These are phyloP conservation scores for Apamea monoglypha DNA, from an alignment of 2,888 invertebrate species.

Conservation along the genomic window DNA sequence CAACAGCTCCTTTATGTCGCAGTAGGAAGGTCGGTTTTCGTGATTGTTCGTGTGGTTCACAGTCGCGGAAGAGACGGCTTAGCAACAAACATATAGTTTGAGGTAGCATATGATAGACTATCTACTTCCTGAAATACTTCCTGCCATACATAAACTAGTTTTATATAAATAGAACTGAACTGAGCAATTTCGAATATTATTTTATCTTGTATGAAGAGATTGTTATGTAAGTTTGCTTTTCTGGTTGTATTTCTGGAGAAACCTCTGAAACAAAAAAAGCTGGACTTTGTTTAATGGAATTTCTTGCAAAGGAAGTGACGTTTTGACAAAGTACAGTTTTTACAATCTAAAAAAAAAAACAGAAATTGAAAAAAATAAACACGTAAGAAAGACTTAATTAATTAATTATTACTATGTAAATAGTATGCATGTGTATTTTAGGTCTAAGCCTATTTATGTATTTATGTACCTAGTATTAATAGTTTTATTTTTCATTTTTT, in stretches of 20 bases:
- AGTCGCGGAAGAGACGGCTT: conserved; percentile 36
- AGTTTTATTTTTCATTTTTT: no score
- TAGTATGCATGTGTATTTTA: no score
- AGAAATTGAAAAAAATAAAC: background rate
- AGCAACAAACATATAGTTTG: conserved; percentile 30
- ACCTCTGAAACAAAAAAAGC: background rate
- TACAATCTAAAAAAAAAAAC: background rate
- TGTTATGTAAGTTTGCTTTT: background rate
- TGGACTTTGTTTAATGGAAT: background rate
- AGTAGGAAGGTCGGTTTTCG: background rate
- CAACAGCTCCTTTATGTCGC: background rate
- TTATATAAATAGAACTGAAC: conserved; percentile 14
- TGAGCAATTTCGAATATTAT: background rate
- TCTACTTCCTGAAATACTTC: conserved; percentile 54
- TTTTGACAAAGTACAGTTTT: background rate
- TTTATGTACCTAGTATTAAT: no score
- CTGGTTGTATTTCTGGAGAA: background rate
- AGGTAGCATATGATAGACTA: background rate
- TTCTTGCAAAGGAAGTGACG: background rate
- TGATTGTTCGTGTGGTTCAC: background rate
- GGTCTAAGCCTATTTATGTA: no score
- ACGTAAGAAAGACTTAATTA: no score
- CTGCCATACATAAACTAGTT: conserved; percentile 25
- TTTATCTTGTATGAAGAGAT: background rate
- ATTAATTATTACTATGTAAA: no score